Conservation (phyloP, 2,113 vertebrate genomes). For the Pterocles gutturalis region DNA sequence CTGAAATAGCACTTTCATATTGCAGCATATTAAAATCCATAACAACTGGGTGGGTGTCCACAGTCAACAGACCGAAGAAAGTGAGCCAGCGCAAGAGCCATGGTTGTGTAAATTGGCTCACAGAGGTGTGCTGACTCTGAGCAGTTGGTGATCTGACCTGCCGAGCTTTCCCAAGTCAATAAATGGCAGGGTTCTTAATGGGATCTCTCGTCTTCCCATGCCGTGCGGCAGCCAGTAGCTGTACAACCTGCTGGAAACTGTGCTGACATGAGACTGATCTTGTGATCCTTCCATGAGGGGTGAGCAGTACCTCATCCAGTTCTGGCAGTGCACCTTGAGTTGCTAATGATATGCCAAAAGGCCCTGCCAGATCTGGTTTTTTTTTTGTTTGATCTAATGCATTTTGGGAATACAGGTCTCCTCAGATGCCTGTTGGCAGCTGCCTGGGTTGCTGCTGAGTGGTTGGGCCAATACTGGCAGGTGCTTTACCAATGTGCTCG, state of each 20-base stretch:
- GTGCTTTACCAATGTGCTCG: not conserved
- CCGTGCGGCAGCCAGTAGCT: not conserved
- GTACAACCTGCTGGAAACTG: not conserved
- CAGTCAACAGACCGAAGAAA: conserved; percentile 2
- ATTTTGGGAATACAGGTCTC: not conserved
- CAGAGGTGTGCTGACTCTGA: not conserved
- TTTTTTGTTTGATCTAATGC: not conserved
- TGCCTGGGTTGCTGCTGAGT: not conserved
- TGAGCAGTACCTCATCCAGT: rapidly evolving
- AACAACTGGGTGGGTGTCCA: conserved; percentile 53
- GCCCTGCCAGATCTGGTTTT: not conserved
- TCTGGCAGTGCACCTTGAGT: not conserved
- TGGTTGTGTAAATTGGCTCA: conserved; percentile 13
- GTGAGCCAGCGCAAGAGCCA: not conserved
- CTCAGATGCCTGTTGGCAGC: not conserved
- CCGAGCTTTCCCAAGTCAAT: not conserved
- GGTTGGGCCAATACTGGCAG: not conserved
- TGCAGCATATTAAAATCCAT: conserved; percentile 44
- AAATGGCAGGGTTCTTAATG: not conserved
- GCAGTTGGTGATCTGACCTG: not conserved
- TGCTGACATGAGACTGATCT: not conserved
- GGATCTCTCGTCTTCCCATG: not conserved
- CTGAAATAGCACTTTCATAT: conserved; percentile 55
- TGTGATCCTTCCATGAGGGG: not conserved
- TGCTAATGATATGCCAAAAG: not conserved